These are phyloP conservation scores for Drosophila affinis DNA, from an alignment of 2,888 invertebrate genomes.

Conservation along the genomic window DNA sequence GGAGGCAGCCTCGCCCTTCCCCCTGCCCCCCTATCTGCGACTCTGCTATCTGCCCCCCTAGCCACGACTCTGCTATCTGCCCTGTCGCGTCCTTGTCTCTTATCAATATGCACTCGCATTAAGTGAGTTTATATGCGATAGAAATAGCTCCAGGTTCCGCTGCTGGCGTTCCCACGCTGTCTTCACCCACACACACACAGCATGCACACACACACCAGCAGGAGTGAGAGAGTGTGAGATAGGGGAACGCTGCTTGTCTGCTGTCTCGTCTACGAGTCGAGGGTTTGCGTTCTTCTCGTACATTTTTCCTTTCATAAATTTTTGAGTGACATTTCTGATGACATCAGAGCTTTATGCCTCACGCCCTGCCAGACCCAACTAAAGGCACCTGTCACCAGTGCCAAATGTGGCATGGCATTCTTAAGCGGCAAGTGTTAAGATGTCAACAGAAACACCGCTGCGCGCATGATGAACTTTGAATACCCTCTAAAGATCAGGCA, in stretches of 20 bases:
- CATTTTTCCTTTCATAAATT: conserved; percentile 73
- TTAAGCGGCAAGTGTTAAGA: conserved; percentile 77
- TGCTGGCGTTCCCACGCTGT: conserved; percentile 46
- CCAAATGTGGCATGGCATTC: conserved; percentile 77
- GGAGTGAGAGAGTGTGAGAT: background rate
- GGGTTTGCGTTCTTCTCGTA: conserved; percentile 56
- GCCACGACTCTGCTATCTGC: conserved; percentile 1
- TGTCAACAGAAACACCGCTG: conserved; percentile 56
- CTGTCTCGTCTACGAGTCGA: conserved; percentile 43
- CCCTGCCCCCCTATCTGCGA: background rate
- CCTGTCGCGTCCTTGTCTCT: conserved; percentile 47
- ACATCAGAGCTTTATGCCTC: conserved; percentile 73
- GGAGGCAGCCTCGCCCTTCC: background rate
- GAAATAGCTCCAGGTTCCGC: conserved; percentile 43
- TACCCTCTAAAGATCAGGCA: conserved; percentile 15
- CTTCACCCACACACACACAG: background rate
- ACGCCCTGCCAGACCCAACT: conserved; percentile 61
- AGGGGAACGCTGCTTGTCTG: background rate
- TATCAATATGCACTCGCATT: conserved; percentile 75
- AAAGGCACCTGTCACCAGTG: conserved; percentile 79
- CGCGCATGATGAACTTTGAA: conserved; percentile 12
- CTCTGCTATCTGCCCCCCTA: conserved; percentile 8
- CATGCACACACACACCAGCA: background rate
- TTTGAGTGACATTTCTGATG: conserved; percentile 82
- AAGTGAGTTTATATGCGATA: conserved; percentile 69